Base-by-base conservation (phyloP, 2,888 invertebrate genomes). In the Catocala nupta region DNA sequence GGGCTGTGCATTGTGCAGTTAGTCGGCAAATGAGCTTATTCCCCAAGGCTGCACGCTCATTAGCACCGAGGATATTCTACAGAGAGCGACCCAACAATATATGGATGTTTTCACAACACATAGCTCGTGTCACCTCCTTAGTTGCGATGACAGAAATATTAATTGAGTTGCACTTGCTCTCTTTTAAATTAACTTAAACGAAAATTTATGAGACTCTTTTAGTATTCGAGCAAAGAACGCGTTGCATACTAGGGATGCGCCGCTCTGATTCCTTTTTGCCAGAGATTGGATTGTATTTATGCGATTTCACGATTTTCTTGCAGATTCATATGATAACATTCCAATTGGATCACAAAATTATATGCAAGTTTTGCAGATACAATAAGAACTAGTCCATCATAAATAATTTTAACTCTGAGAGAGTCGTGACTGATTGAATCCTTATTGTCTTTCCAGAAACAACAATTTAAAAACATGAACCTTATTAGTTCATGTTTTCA, bases 11-110 rank as follows among this genome's bases (percentile, higher is more conserved):
- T 66, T 82, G 83, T 85, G 86, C 86, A 88, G 84, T 85, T 84
- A 83, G 84, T 83, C 82, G 82, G 83, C 77, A 90, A 92, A 92
- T 88, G 87, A 91, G 88, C 85, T 88, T 84, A 87, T 85, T 89
- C 89, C 89, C 90, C 77, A 77, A 82, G 89, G 90, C 88, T 81
- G 78, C 75, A 52, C 77, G 84, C 87, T 90, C 89, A 91, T 91
- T 91, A 90, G 86, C 75, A 81, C 73, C 74, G 71, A 77, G 74
- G 79, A 81, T 82, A 84, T 83, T 84, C 78, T 77, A 75, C 78
- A 73, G 79, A 74, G 80, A 75, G 72, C 69, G 65, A 50, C 62
- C 66, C 62, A 65, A 74, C 81, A 82, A 82, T 81, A 75, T 78
- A 81, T 81, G 73, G 73, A 78, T 77, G 77, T 75, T 82, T 73